Evolutionary conservation across 2,797 vertebrate species (phyloP), one percentile per base, ranked within the genome.

Genomic region (Bucorvus abyssinicus): DNA sequence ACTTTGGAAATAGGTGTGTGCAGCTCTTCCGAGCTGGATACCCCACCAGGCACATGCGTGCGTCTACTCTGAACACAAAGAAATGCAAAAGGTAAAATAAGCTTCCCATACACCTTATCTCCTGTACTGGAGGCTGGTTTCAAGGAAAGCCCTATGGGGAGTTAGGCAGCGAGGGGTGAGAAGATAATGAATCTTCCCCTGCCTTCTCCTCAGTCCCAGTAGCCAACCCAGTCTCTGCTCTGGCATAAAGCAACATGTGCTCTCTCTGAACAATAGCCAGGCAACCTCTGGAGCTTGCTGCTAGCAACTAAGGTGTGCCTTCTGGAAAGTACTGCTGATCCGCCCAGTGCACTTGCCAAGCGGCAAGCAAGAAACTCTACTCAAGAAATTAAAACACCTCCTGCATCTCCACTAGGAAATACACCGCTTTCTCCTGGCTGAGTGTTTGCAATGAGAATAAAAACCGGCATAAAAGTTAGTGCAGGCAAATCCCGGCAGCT

Each of bases 81-180:
- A 91, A 68, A 79, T 14, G 53, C 88, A 81, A 87, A 74, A 50
- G 30, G 80, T 92, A 92, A 79, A 92, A 59, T 11, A 70, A 90
- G 85, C 57, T 94, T 90, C 83, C 87, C 36, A 42, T 87, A 9
- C 15, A 22, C 7, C 84, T 89, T 84, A 87, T 96, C 95, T 94
- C 53, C 77, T 36, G 14, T 26, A 87, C 71, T 57, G 42, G 67
- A 82, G 74, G 60, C 60, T 83, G 80, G 81, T 79, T 93, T 94
- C 91, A 94, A 95, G 96, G 94, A 95, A 96, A 96, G 86, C 78
- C 93, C 94, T 84, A 63, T 90, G 84, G 90, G 74, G 40, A 93
- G 44, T 93, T 94, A 96, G 90, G 93, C 93, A 94, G 70, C 9
- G 0, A 90, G 47, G 77, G 68, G 42, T 93, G 53, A 96, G 78